Conservation (phyloP, 2,888 invertebrate genomes). For the Adineta ricciae region DNA sequence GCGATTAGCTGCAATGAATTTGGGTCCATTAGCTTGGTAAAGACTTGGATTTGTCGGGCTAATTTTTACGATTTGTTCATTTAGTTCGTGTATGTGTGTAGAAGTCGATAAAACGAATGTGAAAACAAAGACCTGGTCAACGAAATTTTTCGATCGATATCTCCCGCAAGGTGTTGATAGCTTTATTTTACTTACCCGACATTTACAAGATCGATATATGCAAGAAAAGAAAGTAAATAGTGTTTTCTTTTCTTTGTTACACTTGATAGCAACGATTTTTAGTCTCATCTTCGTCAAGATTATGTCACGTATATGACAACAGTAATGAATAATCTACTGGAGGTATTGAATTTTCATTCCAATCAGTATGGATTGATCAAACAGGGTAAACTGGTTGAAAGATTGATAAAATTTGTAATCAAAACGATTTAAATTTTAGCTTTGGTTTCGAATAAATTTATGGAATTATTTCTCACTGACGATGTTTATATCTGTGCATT, state of each 20-base stretch:
- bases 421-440: neutral
- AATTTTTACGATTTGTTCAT: neutral
- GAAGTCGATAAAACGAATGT: neutral
- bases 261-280: too few relatives aligned
- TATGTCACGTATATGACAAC: neutral
- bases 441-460: neutral
- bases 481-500: neutral
- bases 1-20: constrained; percentile 1
- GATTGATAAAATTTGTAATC: too few relatives aligned
- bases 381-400: neutral
- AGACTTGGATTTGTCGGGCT: neutral
- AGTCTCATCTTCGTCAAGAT: neutral
- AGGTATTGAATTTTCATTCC: neutral
- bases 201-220: neutral
- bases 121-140: neutral
- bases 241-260: too few relatives aligned
- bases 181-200: neutral
- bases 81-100: neutral
- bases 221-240: neutral
- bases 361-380: neutral
- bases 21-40: neutral
- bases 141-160: neutral
- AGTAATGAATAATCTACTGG: neutral
- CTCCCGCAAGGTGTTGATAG: neutral
- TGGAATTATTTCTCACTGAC: neutral